A percentile compares a stretch with the other conserved stretches of the same genome.
phyloP scores from a whole-genome alignment of 2,888 invertebrate species.

The Deilephila elpenor region DNA sequence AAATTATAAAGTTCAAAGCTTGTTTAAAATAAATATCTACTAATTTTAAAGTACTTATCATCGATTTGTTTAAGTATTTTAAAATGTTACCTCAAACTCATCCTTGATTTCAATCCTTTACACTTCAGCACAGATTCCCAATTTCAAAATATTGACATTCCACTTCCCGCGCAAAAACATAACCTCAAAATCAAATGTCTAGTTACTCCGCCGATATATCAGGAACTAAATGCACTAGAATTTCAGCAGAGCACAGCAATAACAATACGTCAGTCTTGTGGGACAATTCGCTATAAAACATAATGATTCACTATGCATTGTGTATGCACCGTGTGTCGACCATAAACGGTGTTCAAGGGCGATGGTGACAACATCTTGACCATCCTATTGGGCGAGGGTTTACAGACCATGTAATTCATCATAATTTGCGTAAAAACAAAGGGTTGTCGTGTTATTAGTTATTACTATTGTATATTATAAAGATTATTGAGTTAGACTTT shows the following conservation, averaged over 20 bases:
- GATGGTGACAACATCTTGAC: conserved; percentile 46
- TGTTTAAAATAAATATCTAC: too few relatives aligned
- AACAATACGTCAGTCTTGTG: conserved; percentile 43
- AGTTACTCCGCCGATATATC: background rate
- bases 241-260: background rate
- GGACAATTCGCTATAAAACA: conserved; percentile 47
- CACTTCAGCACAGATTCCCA: background rate
- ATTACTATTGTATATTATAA: background rate
- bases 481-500: background rate
- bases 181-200: too few relatives aligned
- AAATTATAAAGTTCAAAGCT: too few relatives aligned
- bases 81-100: background rate
- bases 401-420: conserved; percentile 6
- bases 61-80: too few relatives aligned
- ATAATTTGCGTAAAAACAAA: conserved; percentile 13
- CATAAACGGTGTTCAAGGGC: conserved; percentile 37
- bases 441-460: background rate
- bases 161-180: too few relatives aligned
- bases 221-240: background rate
- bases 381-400: conserved; percentile 29
- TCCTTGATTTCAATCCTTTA: background rate
- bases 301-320: conserved; percentile 52
- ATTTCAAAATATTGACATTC: background rate
- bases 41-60: too few relatives aligned
- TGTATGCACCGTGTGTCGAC: conserved; percentile 42